Evolutionary conservation across 2,113 vertebrate genomes (phyloP).

Genomic region (Steatornis caripensis): DNA sequence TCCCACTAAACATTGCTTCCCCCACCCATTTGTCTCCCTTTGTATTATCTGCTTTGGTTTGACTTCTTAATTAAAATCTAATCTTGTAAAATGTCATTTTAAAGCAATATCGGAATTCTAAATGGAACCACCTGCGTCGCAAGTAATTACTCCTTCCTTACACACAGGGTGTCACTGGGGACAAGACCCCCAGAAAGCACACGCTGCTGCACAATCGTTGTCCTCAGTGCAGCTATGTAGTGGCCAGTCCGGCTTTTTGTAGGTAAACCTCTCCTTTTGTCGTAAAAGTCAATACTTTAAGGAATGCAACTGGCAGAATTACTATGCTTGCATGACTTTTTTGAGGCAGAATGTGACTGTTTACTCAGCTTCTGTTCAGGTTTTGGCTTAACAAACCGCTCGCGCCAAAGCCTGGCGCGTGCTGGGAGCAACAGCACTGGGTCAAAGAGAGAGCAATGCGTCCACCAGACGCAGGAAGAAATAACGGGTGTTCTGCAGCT

Average conservation of each 20-base stretch:
- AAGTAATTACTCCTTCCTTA: not conserved
- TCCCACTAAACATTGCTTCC: not conserved
- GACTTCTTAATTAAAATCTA: not conserved
- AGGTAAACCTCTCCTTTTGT: not conserved
- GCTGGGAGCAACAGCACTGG: not conserved
- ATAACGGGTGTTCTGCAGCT: not conserved
- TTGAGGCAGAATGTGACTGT: not conserved
- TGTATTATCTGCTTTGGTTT: not conserved
- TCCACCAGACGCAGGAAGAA: fast-evolving
- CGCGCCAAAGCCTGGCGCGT: not conserved
- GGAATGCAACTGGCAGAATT: not conserved
- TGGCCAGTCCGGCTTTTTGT: not conserved
- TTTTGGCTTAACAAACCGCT: not conserved
- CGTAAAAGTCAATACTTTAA: not conserved
- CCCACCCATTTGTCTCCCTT: not conserved
- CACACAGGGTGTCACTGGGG: fast-evolving
- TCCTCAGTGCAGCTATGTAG: not conserved
- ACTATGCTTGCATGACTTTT: fast-evolving
- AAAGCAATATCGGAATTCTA: not conserved
- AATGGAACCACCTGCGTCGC: not conserved
- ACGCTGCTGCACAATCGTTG: fast-evolving
- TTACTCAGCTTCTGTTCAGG: not conserved
- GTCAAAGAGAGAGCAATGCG: fast-evolving
- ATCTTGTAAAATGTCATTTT: not conserved
- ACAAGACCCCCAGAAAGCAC: not conserved